Base-by-base conservation (phyloP, 2,113 vertebrate genomes). In the Pampusana beccarii region DNA sequence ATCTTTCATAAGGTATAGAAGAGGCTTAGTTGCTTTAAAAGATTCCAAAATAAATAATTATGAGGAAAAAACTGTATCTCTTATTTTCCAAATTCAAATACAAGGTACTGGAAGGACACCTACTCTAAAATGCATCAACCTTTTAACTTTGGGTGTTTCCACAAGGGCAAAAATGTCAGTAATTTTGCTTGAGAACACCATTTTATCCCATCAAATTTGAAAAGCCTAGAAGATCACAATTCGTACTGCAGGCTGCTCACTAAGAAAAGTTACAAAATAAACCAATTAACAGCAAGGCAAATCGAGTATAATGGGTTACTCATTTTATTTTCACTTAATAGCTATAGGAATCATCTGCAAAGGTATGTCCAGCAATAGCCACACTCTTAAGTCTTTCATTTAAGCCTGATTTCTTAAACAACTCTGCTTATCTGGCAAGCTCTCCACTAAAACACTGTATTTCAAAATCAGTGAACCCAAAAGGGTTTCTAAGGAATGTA, bases 11-110 rank as follows among this genome's bases (percentile, higher is more conserved):
- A 53, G 12, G 25, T 36, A 51, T 40, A 13, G 14, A 72, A 83
- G 13, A 53, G 12, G n/a, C 46, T 73, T 65, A 65, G 33, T 20
- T 83, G 7, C 13, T 75, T 51, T 72, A 29, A 44, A 83, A 80
- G n/a, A 73, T 10, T 66, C 16, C 20, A 74, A 31, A 87, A 62
- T 16, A 80, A 78, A 29, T 28, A 82, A 65, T 53, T 84, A 70
- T 0, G 5, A 10, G 13, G 29, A 2, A 2, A 14, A 58, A 28
- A 8, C 2, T 14, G 4, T 36, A 9, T 29, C 16, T 38, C 20
- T 56, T 50, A 6, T 87, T 74, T 88, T 69, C 58, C 46, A 58
- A 53, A 70, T 28, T 56, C 62, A 57, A 23, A 50, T 11, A 31
- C 10, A 48, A 73, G 57, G 69, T 11, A 71, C 42, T 58, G 16